A percentile compares a stretch with the other conserved stretches of the same genome.
These are phyloP conservation scores for Panurus biarmicus DNA, from an alignment of 2,113 vertebrate species.

Conservation along the genomic window DNA sequence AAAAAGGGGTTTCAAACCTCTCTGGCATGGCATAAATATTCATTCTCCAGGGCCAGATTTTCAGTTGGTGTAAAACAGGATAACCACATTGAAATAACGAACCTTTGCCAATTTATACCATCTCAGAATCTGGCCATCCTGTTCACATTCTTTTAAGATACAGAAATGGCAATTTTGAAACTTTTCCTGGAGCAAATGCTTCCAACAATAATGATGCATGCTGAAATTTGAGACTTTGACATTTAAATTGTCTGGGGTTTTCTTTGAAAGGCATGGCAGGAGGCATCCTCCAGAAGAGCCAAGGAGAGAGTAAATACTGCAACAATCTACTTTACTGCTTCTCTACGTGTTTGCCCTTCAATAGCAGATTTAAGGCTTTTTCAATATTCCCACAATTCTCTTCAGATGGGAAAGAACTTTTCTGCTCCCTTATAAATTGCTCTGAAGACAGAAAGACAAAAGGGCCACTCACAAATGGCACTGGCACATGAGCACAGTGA, in stretches of 20 bases:
- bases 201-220: constrained; percentile 41
- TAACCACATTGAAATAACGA: not conserved
- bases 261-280: constrained; percentile 40
- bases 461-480: not conserved
- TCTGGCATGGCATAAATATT: constrained; percentile 41
- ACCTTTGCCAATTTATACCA: constrained; percentile 8
- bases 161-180: constrained; percentile 31
- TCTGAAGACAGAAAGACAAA: not conserved
- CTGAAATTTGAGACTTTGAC: constrained; percentile 36
- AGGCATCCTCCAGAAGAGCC: constrained; percentile 15
- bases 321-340: constrained; percentile 27
- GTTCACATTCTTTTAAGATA: not conserved
- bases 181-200: constrained; percentile 35
- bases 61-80: constrained; percentile 27
- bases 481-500: not conserved
- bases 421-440: not conserved
- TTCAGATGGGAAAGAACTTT: constrained; percentile 4
- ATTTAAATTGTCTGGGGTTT: constrained; percentile 43
- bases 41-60: constrained; percentile 30
- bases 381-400: constrained; percentile 18
- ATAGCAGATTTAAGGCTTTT: not conserved
- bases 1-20: constrained; percentile 18
- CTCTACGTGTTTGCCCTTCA: not conserved
- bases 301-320: constrained; percentile 20
- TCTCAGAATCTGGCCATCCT: constrained; percentile 43